Evolutionary conservation across 2,797 vertebrate genomes (phyloP).

Genomic region (Artibeus lituratus): DNA sequence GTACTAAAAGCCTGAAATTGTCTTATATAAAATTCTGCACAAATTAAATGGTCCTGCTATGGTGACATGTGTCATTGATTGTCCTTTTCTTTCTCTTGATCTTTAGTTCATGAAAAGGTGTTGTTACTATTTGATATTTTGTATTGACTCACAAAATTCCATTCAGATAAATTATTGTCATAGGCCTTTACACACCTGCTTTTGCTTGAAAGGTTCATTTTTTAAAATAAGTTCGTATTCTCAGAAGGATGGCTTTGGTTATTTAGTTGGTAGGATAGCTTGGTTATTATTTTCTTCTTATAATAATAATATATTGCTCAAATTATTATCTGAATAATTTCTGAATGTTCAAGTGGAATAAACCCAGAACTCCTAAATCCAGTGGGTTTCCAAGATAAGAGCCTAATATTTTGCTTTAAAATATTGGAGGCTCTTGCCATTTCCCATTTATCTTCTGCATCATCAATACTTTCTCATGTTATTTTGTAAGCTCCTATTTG

Average conservation of each 20-base stretch:
- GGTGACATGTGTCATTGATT: not conserved
- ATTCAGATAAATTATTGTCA: not conserved
- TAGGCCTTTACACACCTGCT: not conserved
- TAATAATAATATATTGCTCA: not conserved
- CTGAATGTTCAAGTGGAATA: not conserved
- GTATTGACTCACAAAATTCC: not conserved
- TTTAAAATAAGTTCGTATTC: not conserved
- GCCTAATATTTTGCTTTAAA: constrained; percentile 41
- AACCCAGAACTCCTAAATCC: constrained; percentile 2
- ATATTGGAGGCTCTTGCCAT: not conserved
- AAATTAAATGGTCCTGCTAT: not conserved
- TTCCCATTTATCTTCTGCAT: constrained; percentile 12
- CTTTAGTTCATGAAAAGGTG: constrained; percentile 31
- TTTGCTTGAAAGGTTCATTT: constrained; percentile 8
- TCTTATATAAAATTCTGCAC: not conserved
- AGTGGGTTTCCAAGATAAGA: constrained; percentile 20
- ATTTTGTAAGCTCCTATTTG: not conserved
- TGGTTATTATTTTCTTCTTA: not conserved
- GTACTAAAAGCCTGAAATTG: constrained; percentile 20
- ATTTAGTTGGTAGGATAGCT: not conserved
- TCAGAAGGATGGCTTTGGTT: not conserved
- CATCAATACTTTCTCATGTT: not conserved
- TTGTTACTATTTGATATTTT: constrained; percentile 17
- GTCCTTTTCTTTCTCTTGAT: not conserved
- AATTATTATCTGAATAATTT: constrained; percentile 19